Evolutionary conservation across 2,797 vertebrate genomes (phyloP).

Genomic region (Notoglanidium macrostoma): DNA sequence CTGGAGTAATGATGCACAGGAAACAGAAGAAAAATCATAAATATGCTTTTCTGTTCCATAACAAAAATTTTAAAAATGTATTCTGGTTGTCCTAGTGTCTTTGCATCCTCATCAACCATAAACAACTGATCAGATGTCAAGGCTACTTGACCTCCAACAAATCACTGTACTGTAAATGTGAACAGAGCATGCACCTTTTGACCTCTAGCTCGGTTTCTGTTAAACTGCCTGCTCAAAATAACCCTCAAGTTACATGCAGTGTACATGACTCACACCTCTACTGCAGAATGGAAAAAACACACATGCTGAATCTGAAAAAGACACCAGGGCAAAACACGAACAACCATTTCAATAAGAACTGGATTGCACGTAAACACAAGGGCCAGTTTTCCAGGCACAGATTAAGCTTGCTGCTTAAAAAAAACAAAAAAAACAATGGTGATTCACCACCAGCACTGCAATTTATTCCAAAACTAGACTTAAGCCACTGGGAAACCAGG

Average conservation of each 20-base stretch:
- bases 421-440: neutral
- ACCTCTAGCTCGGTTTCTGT: constrained; percentile 30
- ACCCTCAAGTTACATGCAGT: constrained; percentile 46
- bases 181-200: constrained; percentile 21
- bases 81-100: neutral
- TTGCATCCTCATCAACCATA: neutral
- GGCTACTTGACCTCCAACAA: constrained; percentile 17
- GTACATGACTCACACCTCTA: constrained; percentile 53
- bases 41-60: constrained; percentile 19
- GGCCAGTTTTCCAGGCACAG: constrained; percentile 4
- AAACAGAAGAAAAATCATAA: neutral
- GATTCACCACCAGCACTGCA: constrained; percentile 19
- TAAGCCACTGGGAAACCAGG: constrained; percentile 31
- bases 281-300: constrained; percentile 37
- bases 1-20: neutral
- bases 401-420: neutral
- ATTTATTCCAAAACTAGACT: constrained; percentile 28
- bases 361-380: constrained; percentile 19
- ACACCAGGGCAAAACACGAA: constrained; percentile 28
- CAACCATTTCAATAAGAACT: constrained; percentile 11
- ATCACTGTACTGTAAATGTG: constrained; percentile 31
- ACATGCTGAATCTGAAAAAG: constrained; percentile 44
- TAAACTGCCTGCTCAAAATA: constrained; percentile 50
- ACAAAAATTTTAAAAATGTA: neutral
- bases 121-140: constrained; percentile 6